Evolutionary conservation across 2,113 vertebrate species (phyloP), one percentile per base, ranked within the genome.

Genomic region (Hepsetus odoe): DNA sequence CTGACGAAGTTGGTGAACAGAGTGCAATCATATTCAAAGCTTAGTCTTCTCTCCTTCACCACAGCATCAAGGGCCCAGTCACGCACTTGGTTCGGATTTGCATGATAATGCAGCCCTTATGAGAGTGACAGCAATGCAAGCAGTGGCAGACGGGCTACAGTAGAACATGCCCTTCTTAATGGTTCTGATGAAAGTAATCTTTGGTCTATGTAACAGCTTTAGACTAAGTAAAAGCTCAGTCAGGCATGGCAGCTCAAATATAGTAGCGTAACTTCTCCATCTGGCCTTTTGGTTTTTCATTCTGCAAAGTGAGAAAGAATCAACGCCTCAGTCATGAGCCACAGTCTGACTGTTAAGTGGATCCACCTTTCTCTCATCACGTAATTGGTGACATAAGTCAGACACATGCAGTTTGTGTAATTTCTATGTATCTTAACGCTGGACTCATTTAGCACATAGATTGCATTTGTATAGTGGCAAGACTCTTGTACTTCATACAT

Each of bases 341-440:
- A 90, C 40, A 90, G 86, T 66, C 87, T 89, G 18, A 86, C 82
- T 30, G 87, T 88, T 5, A 89, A 84, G 20, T 90, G 87, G 49
- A 74, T 82, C 7, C 1, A 2, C 16, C 80, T 79, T 8, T 87
- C 75, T 49, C 42, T 5, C 22, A 69, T 65, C 11, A 89, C 11
- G 24, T 90, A 83, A 0, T 32, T 8, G 7, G 51, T 46, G 0
- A 79, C 76, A 1, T 51, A 71, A 8, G 28, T 77, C 7, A 82
- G 62, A 4, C 82, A 69, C 85, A 86, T 75, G 49, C 26, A 40
- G 24, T 32, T 46, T 24, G 35, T 77, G 14, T 22, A 20, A 26
- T 16, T 38, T 49, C 3, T 61, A 38, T 28, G n/a, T 53, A 9
- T 30, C 46, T 64, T 59, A 11, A 22, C 26, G 49, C 55, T 58